These are phyloP conservation scores for Stegodyphus dumicola DNA, from an alignment of 1,140 invertebrate species.

Conservation along the genomic window DNA sequence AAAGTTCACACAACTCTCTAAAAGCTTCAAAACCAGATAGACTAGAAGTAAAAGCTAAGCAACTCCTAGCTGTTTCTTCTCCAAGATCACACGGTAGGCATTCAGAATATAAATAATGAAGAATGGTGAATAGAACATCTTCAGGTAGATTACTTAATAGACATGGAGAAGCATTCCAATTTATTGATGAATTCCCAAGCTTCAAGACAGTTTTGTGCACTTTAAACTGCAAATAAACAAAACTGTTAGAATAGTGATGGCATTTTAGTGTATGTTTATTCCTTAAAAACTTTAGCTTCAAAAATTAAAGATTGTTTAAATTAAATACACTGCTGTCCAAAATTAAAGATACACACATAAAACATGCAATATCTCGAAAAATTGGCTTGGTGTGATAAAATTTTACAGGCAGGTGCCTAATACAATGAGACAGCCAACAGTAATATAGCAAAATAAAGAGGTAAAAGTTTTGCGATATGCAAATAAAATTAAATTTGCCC, in stretches of 20 bases:
- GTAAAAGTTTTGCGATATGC: too few relatives aligned
- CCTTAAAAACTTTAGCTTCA: too few relatives aligned
- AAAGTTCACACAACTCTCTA: conserved; percentile 72
- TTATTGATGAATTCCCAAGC: conserved; percentile 72
- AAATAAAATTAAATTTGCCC: too few relatives aligned
- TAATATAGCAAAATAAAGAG: too few relatives aligned
- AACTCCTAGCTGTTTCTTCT: conserved; percentile 72
- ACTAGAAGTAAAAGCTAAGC: conserved; percentile 71
- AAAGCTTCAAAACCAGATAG: conserved; percentile 72
- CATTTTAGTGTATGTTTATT: too few relatives aligned
- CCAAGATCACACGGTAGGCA: conserved; percentile 73
- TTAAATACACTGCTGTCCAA: too few relatives aligned
- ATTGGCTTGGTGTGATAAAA: too few relatives aligned
- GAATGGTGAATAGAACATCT: conserved; percentile 73
- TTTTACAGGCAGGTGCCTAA: too few relatives aligned
- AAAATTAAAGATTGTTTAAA: too few relatives aligned
- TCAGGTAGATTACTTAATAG: conserved; percentile 72
- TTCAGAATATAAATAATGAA: conserved; percentile 77
- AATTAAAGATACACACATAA: too few relatives aligned
- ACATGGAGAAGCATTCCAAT: conserved; percentile 69
- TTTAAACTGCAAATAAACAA: conserved; percentile 71
- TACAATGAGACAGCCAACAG: too few relatives aligned
- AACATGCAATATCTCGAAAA: too few relatives aligned
- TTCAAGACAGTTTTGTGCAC: conserved; percentile 74
- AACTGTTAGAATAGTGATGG: neutral